Evolutionary conservation across 1,140 invertebrate species (phyloP), one percentile per base, ranked within the genome.

Genomic region (Drosophila carrolli): DNA sequence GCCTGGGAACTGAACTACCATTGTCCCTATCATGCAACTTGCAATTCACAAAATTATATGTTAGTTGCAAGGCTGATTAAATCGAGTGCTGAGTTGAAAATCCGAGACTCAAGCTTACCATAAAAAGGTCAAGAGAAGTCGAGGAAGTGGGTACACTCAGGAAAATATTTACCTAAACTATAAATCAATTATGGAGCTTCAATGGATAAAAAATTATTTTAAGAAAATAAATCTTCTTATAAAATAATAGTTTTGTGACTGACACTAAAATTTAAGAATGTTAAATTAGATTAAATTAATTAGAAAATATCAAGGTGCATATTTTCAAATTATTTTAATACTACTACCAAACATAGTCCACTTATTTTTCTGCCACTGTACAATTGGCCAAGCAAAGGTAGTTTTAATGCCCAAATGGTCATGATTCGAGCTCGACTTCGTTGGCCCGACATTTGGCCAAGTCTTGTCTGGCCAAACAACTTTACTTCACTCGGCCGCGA

Each of bases 341-440:
- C 0, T 13, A 14, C 23, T 9, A 27, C 4, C 16, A 27, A 47
- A 27, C 29, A 7, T 0, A 4, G 4, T 32, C 7, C 0, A 6
- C 35, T 1, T 10, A 35, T 0, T n/a, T 66, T 66, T 54, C 7
- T 38, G 1, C 0, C 53, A 23, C 57, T 29, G 40, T 35, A 32
- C 5, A 50, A 37, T 37, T 29, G 41, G 41, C 40, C 23, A 67
- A 71, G 70, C 55, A 51, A 67, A 75, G 85, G 84, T 80, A 88
- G 89, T 89, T 89, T 89, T 89, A 74, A 80, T 88, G 84, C 80
- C 48, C 84, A 77, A 88, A 84, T 88, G 84, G 84, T 78, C 84
- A 88, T 89, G 83, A 89, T 83, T 82, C 80, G 83, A 67, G 75
- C 75, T 32, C 50, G 60, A 53, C 78, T 84, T 55, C 47, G 57